Base-by-base conservation (phyloP, 2,797 vertebrate species). In the Enteromius trimaculatus region DNA sequence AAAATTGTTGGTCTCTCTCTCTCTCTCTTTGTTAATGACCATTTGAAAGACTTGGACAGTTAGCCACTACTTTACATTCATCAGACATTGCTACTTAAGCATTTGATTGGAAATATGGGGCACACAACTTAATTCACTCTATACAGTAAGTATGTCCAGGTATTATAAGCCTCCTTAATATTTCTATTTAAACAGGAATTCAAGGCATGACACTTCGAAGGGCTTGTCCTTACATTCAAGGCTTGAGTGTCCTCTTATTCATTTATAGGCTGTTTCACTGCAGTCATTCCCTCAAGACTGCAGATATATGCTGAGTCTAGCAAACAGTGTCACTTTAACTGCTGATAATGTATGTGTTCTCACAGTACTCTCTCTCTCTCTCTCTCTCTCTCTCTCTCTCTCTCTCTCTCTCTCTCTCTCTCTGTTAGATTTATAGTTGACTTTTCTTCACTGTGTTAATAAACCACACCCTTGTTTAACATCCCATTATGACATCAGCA, bases 261-360 rank as follows among this genome's bases (percentile, higher is more conserved):
- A 3, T 44, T 76, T 69, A 26, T 53, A n/a, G 70, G 55, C 37
- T 13, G 4, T 47, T 31, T 78, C 34, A 75, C 79, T 82, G 80
- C 72, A 79, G 64, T 62, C 64, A 34, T 80, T 66, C 21, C 4
- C 55, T 21, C n/a, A n/a, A 62, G 42, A 29, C 77, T 86, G 69
- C 64, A 86, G 84, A 71, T 65, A 84, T 65, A 82, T 71, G 86
- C 89, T 88, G 86, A 90, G 64, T 84, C 83, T 81, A 47, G 8
- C 42, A 60, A 65, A 65, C n/a, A 29, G 44, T 85, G 66, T 86
- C 19, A 64, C 2, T 62, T 42, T 82, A 87, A 82, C 81, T 79
- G 51, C 86, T 86, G 55, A 85, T 49, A 31, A 26, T 69, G 55
- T 74, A 58, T 55, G 47, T 44, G n/a, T 29, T 31, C 42, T 66